phyloP scores from a whole-genome alignment of 2,797 vertebrate species.

The Pseudochromis fuscus region DNA sequence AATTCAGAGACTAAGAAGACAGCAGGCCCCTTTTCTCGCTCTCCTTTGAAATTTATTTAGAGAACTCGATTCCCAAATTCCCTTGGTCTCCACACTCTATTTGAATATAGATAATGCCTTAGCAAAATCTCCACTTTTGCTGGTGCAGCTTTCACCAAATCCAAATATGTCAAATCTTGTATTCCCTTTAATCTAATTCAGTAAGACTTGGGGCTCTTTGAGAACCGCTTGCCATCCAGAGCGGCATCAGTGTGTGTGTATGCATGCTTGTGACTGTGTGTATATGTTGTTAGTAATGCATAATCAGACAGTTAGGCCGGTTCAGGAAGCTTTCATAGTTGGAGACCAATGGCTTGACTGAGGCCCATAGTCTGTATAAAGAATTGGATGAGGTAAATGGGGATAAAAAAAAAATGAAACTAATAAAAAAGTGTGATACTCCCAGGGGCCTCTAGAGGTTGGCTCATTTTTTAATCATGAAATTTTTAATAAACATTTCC shows the following conservation, averaged over 20 bases:
- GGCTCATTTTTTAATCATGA: too few relatives aligned
- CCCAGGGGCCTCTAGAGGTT: too few relatives aligned
- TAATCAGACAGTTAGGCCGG: slow-evolving; percentile 23
- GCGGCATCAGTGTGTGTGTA: not conserved
- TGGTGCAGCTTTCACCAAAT: slow-evolving; percentile 53
- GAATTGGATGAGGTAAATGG: too few relatives aligned
- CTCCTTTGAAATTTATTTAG: slow-evolving; percentile 57
- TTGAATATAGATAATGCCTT: slow-evolving; percentile 42
- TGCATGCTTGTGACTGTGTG: not conserved
- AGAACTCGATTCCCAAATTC: slow-evolving; percentile 31
- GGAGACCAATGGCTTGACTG: slow-evolving; percentile 11
- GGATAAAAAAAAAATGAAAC: slow-evolving; percentile 3
- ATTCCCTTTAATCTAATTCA: slow-evolving; percentile 62
- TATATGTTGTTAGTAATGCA: slow-evolving; percentile 21
- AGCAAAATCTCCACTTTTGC: slow-evolving; percentile 43
- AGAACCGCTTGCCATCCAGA: slow-evolving; percentile 22
- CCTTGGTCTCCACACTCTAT: slow-evolving; percentile 17
- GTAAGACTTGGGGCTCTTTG: slow-evolving; percentile 42
- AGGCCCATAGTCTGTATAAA: too few relatives aligned
- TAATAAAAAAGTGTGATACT: too few relatives aligned
- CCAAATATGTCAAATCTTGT: slow-evolving; percentile 56
- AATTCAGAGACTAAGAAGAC: slow-evolving; percentile 55
- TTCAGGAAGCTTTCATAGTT: slow-evolving; percentile 39
- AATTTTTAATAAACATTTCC: too few relatives aligned
- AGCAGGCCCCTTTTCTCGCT: slow-evolving; percentile 36